A percentile compares a stretch with the other conserved stretches of the same genome.
Evolutionary conservation across 2,113 vertebrate genomes (phyloP).

Genomic region (Ceyx cyanopectus): DNA sequence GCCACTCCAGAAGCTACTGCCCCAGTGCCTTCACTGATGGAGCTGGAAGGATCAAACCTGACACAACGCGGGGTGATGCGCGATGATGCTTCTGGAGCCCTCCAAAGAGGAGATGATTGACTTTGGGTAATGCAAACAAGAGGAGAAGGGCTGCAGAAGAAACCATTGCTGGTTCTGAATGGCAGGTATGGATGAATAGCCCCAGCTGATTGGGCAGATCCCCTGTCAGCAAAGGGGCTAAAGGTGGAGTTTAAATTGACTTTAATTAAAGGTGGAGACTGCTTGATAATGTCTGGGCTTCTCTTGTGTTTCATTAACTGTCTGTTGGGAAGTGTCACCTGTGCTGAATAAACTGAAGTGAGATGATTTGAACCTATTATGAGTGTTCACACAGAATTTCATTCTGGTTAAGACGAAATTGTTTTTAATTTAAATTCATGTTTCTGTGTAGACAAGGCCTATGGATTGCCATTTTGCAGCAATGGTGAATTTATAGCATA

Average conservation of each 20-base stretch:
- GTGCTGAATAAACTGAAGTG: neutral
- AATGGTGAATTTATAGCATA: slow-evolving; percentile 14
- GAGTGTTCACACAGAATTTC: neutral
- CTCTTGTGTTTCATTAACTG: neutral
- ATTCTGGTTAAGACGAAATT: slow-evolving; percentile 41
- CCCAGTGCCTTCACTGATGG: neutral
- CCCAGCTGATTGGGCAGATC: neutral
- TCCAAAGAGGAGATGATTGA: neutral
- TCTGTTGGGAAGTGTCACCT: neutral
- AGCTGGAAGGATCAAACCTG: neutral
- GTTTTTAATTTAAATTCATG: slow-evolving; percentile 49
- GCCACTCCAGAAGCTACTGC: slow-evolving; percentile 33
- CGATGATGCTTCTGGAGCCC: neutral
- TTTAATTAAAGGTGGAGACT: neutral
- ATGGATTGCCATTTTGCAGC: slow-evolving; percentile 27
- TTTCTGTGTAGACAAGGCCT: slow-evolving; percentile 6
- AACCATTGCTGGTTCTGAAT: neutral
- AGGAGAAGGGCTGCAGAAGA: neutral
- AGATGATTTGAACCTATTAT: neutral
- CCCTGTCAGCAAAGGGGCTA: neutral
- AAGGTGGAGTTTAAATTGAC: neutral
- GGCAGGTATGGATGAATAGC: neutral
- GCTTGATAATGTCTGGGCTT: neutral
- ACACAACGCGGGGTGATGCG: neutral
- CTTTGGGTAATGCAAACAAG: neutral